Conservation (phyloP, 1,140 invertebrate genomes). For the Drosophila yakuba region DNA sequence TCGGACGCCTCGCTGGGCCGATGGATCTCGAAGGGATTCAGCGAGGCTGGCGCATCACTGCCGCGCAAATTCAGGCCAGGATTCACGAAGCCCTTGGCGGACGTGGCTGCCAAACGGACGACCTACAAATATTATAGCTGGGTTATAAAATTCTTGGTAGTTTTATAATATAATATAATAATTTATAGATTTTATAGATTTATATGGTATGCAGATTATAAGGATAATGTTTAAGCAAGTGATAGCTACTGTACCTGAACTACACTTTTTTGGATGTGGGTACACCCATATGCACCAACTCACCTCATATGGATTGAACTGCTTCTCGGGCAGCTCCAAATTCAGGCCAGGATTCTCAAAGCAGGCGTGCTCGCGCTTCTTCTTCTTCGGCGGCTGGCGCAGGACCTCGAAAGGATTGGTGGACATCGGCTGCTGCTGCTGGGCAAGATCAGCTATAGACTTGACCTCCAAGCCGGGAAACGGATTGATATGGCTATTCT, state of each 20-base stretch:
- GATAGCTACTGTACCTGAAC: background rate
- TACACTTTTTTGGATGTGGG: background rate
- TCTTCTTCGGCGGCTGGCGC: constrained; percentile 81
- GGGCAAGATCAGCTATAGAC: constrained; percentile 71
- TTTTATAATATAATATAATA: too few relatives aligned
- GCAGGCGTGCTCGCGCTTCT: constrained; percentile 75
- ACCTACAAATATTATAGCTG: constrained; percentile 43
- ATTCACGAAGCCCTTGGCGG: constrained; percentile 75
- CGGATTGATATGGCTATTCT: constrained; percentile 54
- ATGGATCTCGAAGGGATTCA: constrained; percentile 81
- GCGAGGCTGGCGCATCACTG: constrained; percentile 58
- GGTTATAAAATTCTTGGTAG: background rate
- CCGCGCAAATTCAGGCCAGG: constrained; percentile 72
- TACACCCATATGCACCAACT: background rate
- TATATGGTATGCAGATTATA: background rate
- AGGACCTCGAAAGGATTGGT: constrained; percentile 79
- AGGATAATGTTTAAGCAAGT: too few relatives aligned
- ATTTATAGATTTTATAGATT: too few relatives aligned
- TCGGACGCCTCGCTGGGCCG: constrained; percentile 53
- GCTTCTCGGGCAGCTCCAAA: constrained; percentile 77
- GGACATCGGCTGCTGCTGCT: constrained; percentile 6
- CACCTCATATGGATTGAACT: constrained; percentile 84
- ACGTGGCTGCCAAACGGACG: constrained; percentile 46
- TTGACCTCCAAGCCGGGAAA: constrained; percentile 75
- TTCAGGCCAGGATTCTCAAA: constrained; percentile 83